A percentile compares a stretch with the other conserved stretches of the same genome.
phyloP scores from a whole-genome alignment of 2,113 vertebrate species.

The Thalassarche chlororhynchos region DNA sequence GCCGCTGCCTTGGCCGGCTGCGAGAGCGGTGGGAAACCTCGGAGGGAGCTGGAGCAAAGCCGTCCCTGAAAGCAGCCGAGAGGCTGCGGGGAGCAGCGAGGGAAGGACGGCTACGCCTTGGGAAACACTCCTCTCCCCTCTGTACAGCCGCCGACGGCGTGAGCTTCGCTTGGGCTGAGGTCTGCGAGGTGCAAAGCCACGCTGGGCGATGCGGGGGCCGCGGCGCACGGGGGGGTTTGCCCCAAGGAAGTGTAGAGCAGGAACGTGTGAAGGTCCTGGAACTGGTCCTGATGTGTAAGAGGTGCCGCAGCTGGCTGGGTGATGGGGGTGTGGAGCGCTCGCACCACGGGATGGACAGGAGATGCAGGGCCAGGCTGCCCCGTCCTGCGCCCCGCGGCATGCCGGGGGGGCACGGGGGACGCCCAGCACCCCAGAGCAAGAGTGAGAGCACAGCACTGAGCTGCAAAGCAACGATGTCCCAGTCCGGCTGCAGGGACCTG shows the following conservation, averaged over 20 bases:
- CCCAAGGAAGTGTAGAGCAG: neutral
- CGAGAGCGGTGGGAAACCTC: accelerated
- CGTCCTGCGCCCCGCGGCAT: neutral
- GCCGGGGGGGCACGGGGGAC: too few relatives aligned
- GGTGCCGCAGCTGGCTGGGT: neutral
- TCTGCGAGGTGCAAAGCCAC: neutral
- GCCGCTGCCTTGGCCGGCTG: neutral
- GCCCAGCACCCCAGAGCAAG: neutral
- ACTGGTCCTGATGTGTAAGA: accelerated
- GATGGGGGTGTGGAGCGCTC: neutral
- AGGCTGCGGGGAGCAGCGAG: neutral
- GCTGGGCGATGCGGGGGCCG: neutral
- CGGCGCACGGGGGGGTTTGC: accelerated
- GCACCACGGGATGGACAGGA: neutral
- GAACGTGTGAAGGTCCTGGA: neutral
- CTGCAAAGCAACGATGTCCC: neutral
- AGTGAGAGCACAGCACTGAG: neutral
- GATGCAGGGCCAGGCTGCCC: neutral
- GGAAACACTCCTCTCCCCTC: neutral
- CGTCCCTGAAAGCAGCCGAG: neutral
- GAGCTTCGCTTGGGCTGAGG: neutral
- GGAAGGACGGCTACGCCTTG: neutral
- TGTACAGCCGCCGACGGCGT: accelerated
- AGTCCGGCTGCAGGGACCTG: neutral
- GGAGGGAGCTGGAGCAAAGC: neutral